Evolutionary conservation across 2,888 invertebrate genomes (phyloP), one percentile per base, ranked within the genome.

Genomic region (Sarcophaga subvicina): DNA sequence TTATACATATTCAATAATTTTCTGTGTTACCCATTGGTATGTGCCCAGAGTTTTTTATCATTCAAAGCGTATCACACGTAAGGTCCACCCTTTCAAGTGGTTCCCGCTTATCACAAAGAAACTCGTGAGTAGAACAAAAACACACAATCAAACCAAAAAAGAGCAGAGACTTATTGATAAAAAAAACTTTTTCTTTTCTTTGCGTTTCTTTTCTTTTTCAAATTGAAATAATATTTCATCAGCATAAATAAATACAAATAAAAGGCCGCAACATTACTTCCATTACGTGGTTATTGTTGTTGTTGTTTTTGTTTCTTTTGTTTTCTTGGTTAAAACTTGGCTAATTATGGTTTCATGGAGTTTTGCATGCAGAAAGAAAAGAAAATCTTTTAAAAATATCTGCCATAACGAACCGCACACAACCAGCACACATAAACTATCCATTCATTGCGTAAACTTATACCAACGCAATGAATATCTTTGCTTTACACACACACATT

Each of bases 171-270:
- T 37, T 37, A 37, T 37, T 37, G 37, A 37, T 37, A 37, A 37
- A 37, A 22, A 37, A 37, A 22, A 37, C 37, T 37, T 37, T 37
- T 37, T 37, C 14, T 14, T 54, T 54, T 4, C 59, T 3, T 25
- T 5, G 3, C 37, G 6, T 37, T 49, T 49, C 5, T 3, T 54
- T 54, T 4, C 59, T 82, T 77, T 77, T 82, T 71, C 47, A 82
- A 77, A 37, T 37, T 82, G 70, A 77, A 77, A 82, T 66, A 60
- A 64, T 77, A 77, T 64, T 77, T 66, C 82, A 71, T 59, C n/a
- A 60, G 66, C 8, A 45, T 17, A 47, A 37, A 54, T 69, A 59
- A 37, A 67, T 66, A 25, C 4, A 78, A 73, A 73, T 54, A 75
- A 83, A 73, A 79, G 62, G 37, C 66, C 64, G 17, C 66, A 54